These are phyloP conservation scores for Conger conger DNA, from an alignment of 2,113 vertebrate genomes.

Conservation along the genomic window DNA sequence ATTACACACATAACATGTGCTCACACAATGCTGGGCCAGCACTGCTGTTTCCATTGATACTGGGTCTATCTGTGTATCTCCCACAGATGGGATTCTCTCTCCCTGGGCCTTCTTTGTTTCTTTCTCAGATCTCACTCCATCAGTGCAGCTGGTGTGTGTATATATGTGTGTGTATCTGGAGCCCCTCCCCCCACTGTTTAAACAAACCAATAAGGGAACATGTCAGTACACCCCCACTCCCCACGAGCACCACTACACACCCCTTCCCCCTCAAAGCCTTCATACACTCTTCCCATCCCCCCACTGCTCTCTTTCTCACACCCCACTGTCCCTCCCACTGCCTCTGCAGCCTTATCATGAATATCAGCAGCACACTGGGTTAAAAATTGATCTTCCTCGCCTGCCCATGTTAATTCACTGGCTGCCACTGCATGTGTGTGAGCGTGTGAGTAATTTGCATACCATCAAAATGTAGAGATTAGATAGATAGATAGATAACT, in stretches of 20 bases:
- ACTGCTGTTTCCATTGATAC: not conserved
- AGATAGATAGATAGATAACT: constrained; percentile 37
- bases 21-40: not conserved
- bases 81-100: constrained; percentile 9
- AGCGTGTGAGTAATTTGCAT: constrained; percentile 38
- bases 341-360: constrained; percentile 69
- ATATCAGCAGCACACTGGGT: constrained; percentile 71
- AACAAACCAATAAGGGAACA: constrained; percentile 71
- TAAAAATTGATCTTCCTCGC: constrained; percentile 72
- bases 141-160: constrained; percentile 69
- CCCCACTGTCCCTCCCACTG: constrained; percentile 37
- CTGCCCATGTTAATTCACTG: constrained; percentile 61
- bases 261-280: constrained; percentile 60
- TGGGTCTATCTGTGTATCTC: not conserved
- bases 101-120: constrained; percentile 52
- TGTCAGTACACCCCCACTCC: constrained; percentile 57
- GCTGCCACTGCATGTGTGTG: constrained; percentile 61
- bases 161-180: constrained; percentile 41
- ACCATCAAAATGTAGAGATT: constrained; percentile 32
- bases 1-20: not conserved
- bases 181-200: constrained; percentile 70
- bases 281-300: constrained; percentile 55
- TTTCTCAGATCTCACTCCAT: constrained; percentile 61
- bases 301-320: constrained; percentile 67
- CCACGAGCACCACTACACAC: constrained; percentile 44